phyloP scores from a whole-genome alignment of 37 sponge, comb jelly and placozoan genomes.

The Crambe crambe region DNA sequence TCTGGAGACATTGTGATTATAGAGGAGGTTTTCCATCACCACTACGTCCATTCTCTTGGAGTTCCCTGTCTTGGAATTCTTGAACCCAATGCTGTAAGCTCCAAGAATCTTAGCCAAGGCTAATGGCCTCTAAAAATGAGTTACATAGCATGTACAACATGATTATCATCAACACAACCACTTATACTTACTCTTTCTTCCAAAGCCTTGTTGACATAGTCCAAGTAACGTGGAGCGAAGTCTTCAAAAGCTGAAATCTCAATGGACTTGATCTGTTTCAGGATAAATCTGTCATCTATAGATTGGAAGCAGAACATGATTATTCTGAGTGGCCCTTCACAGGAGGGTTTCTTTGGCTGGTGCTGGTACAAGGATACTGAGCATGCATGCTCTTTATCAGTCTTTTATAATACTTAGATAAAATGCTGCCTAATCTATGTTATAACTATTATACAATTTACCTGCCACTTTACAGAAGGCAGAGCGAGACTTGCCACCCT shows the following conservation, averaged over 20 bases:
- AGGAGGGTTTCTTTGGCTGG: no score
- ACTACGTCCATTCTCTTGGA: conserved; percentile 86
- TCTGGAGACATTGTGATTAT: conserved; percentile 38
- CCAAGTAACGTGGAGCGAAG: conserved; percentile 77
- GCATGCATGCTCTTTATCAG: no score
- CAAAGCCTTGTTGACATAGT: conserved; percentile 67
- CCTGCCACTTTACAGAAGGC: conserved; percentile 91
- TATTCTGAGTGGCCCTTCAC: no score
- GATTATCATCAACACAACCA: background rate
- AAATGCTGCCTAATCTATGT: background rate
- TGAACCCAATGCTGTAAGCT: conserved; percentile 86
- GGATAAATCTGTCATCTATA: conserved; percentile 88
- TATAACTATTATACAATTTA: no score
- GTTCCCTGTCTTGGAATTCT: conserved; percentile 74
- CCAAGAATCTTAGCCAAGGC: conserved; percentile 95
- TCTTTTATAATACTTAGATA: no score
- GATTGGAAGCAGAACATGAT: background rate
- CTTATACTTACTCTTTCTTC: conserved; percentile 48
- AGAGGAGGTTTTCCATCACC: conserved; percentile 98
- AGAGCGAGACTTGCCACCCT: conserved; percentile 94
- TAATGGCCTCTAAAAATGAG: conserved; percentile 69
- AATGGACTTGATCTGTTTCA: conserved; percentile 91
- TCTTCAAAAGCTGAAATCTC: conserved; percentile 84
- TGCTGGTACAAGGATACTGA: no score
- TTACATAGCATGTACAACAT: background rate